Evolutionary conservation across 23 tunicate species (phyloP).

Genomic region (Corella eumyota): DNA sequence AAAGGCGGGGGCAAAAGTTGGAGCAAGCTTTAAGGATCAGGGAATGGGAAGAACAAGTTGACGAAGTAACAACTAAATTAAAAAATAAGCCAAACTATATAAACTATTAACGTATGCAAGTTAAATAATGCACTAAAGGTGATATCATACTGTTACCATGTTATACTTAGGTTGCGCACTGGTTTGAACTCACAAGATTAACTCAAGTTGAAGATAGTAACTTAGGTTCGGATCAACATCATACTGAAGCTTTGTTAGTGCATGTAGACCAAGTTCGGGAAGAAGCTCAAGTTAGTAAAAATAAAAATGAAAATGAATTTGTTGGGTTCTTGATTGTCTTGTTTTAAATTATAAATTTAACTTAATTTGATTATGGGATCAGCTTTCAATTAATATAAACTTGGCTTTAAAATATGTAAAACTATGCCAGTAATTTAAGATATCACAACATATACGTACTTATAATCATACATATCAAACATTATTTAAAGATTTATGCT

Average conservation of each 20-base stretch:
- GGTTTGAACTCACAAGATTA: constrained; percentile 43
- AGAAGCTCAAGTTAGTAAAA: constrained; percentile 44
- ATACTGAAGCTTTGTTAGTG: constrained; percentile 38
- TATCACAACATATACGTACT: no score
- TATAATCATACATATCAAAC: no score
- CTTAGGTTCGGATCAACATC: constrained; percentile 25
- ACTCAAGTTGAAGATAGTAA: constrained; percentile 11
- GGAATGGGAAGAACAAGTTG: constrained; percentile 79
- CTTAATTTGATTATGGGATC: neutral
- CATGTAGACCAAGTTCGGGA: constrained; percentile 54
- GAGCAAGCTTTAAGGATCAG: constrained; percentile 49
- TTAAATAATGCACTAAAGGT: no score
- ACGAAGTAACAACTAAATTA: no score
- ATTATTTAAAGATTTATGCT: no score
- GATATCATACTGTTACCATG: no score
- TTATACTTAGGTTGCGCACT: constrained; percentile 23
- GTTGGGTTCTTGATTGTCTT: neutral
- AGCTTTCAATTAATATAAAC: neutral
- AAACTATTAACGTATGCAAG: no score
- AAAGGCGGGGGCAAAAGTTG: constrained; percentile 27
- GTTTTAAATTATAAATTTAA: neutral
- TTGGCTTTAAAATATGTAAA: no score
- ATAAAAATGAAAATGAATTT: neutral
- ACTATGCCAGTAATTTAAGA: no score
- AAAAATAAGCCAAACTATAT: no score